phyloP scores from a whole-genome alignment of 2,797 vertebrate species.

The Lagocephalus sceleratus region DNA sequence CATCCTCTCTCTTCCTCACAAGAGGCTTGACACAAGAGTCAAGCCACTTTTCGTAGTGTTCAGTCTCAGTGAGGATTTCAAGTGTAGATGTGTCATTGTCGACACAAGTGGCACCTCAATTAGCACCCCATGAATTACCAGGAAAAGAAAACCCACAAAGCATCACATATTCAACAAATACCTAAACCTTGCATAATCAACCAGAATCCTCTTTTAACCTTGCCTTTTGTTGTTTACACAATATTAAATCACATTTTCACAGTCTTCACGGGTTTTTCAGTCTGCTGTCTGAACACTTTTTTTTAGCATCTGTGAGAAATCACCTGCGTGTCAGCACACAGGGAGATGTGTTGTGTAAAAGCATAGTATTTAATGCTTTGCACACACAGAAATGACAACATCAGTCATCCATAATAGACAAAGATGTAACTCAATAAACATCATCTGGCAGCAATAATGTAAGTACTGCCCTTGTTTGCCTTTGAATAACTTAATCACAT shows the following conservation, averaged over 20 bases:
- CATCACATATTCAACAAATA: too few relatives aligned
- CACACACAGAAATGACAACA: constrained; percentile 9
- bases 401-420: constrained; percentile 41
- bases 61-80: constrained; percentile 13
- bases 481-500: constrained; percentile 64
- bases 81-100: constrained; percentile 22
- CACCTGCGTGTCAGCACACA: too few relatives aligned
- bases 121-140: constrained; percentile 30
- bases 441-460: constrained; percentile 56
- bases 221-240: too few relatives aligned
- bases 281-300: too few relatives aligned
- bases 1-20: constrained; percentile 7
- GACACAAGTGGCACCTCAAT: constrained; percentile 38
- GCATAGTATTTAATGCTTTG: constrained; percentile 21
- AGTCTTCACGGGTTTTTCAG: too few relatives aligned
- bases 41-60: constrained; percentile 12
- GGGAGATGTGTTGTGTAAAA: too few relatives aligned
- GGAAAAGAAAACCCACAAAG: neutral
- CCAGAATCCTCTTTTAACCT: too few relatives aligned
- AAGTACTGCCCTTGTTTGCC: constrained; percentile 32
- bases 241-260: too few relatives aligned
- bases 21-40: constrained; percentile 19
- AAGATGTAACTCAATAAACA: constrained; percentile 48
- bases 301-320: too few relatives aligned
- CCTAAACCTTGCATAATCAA: too few relatives aligned